Evolutionary conservation across 1,140 invertebrate species (phyloP).

Genomic region (Drosophila burlai): DNA sequence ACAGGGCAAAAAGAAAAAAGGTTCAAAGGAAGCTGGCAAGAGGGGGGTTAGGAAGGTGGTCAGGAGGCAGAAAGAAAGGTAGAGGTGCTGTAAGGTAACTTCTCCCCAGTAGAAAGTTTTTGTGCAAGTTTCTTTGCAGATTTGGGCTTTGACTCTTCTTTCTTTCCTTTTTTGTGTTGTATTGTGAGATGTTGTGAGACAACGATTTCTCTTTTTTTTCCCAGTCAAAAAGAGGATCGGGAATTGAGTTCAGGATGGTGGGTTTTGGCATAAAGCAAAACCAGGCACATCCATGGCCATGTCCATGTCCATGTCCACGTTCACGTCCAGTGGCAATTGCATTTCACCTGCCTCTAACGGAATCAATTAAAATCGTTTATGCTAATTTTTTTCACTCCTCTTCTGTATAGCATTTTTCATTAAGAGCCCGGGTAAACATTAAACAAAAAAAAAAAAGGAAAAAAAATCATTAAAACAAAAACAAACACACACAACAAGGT

Average conservation of each 20-base stretch:
- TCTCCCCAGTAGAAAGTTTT: constrained; percentile 8
- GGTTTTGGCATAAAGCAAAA: neutral
- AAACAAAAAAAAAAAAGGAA: constrained; percentile 24
- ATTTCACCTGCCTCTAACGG: constrained; percentile 48
- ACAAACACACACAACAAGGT: neutral
- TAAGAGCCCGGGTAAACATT: constrained; percentile 66
- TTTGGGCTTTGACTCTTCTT: constrained; percentile 1
- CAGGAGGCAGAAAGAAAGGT: neutral
- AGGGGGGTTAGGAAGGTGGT: neutral
- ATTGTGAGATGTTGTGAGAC: neutral
- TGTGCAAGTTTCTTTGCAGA: constrained; percentile 4
- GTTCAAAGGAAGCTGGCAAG: too few species aligned
- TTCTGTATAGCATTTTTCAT: constrained; percentile 57
- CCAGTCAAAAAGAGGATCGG: neutral
- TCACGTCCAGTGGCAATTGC: constrained; percentile 35
- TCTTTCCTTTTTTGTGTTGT: neutral
- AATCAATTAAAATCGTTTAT: constrained; percentile 75
- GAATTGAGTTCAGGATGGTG: constrained; percentile 4
- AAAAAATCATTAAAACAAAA: constrained; percentile 5
- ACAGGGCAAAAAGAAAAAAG: neutral
- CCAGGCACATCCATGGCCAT: neutral
- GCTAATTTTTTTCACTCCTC: constrained; percentile 58
- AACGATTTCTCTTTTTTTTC: constrained; percentile 12
- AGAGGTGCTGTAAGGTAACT: neutral
- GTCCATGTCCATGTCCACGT: neutral